A percentile compares a stretch with the other conserved stretches of the same genome.
phyloP scores from a whole-genome alignment of 2,888 invertebrate species.

The Limnephilus marmoratus region DNA sequence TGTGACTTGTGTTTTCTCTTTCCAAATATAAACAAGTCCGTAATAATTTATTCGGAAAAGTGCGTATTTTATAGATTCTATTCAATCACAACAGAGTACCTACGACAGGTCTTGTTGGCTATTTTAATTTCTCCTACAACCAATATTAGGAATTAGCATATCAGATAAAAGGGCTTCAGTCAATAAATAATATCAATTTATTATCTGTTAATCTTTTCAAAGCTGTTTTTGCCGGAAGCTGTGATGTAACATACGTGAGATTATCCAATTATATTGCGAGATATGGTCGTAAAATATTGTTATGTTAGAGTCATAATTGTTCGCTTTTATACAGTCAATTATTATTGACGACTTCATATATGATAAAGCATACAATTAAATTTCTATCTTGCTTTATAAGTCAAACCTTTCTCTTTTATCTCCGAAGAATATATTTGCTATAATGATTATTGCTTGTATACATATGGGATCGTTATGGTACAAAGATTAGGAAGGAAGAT shows the following conservation, averaged over 20 bases:
- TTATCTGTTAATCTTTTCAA: neutral
- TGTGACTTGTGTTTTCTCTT: constrained; percentile 9
- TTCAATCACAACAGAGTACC: neutral
- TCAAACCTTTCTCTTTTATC: neutral
- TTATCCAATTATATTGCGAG: constrained; percentile 17
- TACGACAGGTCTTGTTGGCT: neutral
- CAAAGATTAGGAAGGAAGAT: neutral
- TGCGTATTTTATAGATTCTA: neutral
- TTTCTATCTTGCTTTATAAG: neutral
- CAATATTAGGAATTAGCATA: constrained; percentile 5
- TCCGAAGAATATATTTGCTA: neutral
- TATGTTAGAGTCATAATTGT: neutral
- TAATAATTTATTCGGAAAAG: neutral
- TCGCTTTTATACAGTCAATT: neutral
- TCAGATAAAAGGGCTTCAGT: constrained; percentile 13
- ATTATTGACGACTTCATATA: neutral
- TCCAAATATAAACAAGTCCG: neutral
- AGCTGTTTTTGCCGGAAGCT: constrained; percentile 21
- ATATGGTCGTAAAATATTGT: neutral
- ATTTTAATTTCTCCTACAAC: constrained; percentile 2
- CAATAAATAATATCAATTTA: constrained; percentile 15
- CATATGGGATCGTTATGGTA: neutral
- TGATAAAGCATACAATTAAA: neutral
- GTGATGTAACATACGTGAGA: constrained; percentile 17
- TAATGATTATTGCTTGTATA: neutral